Base-by-base conservation (phyloP, 2,888 invertebrate genomes). In the Acholoe squamosa region DNA sequence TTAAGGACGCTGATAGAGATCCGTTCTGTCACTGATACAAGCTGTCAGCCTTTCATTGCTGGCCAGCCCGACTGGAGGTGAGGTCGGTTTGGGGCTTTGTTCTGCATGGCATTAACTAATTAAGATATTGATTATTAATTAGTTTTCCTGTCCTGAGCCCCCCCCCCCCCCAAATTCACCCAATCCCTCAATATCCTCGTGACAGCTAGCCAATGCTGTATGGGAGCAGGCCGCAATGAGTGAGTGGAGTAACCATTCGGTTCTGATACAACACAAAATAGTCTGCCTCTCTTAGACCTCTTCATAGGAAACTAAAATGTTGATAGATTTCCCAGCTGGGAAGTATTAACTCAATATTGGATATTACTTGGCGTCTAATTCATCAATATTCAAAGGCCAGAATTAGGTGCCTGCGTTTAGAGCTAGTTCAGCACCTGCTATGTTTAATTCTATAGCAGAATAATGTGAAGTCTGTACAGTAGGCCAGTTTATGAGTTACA, bases 71-170 rank as follows among this genome's bases (percentile, higher is more conserved):
- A 43, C 3, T 10, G 43, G 43, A 10, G 43, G 43, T 43, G 22
- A n/a, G 71, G 28, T 71, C 25, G 28, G 14, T 71, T 25, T 71
- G 28, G 71, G n/a, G 14, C 25, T 25, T 71, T 71, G 71, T 71
- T 71, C 71, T 25, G n/a, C 16, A 28, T 71, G 71, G 25, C 71
- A 71, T 71, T 71, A 71, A 71, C 71, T 71, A 71, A 71, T 71
- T 71, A 28, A 71, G 71, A 71, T 71, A 71, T 71, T 71, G 71
- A 71, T 71, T 71, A 71, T 71, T 71, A 71, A 71, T 71, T 71
- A 71, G 28, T 1, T 0, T 5, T 71, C 71, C 71, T 28, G 28
- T 28, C 71, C 25, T 71, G 71, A 14, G 0, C 1, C 28, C 71
- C 71, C 71, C 71, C 28, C 71, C 71, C 71, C 28, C 71, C 7